Conservation (phyloP, 2,888 invertebrate species). For the Ormyrus nitidulus region DNA sequence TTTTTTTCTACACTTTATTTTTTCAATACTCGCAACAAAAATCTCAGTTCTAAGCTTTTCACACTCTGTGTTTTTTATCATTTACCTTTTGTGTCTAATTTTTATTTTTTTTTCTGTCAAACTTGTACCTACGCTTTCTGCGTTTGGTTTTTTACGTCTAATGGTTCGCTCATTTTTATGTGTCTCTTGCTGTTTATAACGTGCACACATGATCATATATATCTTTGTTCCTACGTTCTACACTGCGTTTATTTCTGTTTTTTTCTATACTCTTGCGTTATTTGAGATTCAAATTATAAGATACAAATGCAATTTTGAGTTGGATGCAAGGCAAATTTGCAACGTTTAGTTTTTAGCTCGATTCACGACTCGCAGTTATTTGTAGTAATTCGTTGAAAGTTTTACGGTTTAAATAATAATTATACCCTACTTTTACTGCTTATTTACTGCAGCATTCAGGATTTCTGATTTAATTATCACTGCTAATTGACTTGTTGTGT, state of each 20-base stretch:
- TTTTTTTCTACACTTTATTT: constrained; percentile 34
- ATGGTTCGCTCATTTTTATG: constrained; percentile 43
- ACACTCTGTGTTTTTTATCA: constrained; percentile 32
- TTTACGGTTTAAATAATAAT: background rate
- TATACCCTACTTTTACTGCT: background rate
- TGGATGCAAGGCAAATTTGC: background rate
- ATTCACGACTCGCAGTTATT: constrained; percentile 26
- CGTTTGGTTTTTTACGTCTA: constrained; percentile 47
- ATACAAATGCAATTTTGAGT: no score
- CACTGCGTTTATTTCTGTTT: constrained; percentile 22
- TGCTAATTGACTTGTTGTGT: constrained; percentile 8
- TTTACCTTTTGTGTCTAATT: constrained; percentile 43
- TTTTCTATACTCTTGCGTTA: constrained; percentile 20
- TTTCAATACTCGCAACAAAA: constrained; percentile 42
- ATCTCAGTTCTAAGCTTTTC: constrained; percentile 40
- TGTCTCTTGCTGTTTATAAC: constrained; percentile 44
- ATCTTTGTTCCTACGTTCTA: constrained; percentile 36
- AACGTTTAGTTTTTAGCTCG: no score
- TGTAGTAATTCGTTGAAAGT: background rate
- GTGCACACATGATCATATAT: constrained; percentile 28
- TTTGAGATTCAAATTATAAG: constrained; percentile 16
- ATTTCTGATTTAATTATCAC: constrained; percentile 3
- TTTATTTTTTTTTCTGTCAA: constrained; percentile 38
- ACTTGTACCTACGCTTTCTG: constrained; percentile 45
- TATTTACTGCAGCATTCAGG: background rate